Base-by-base conservation (phyloP, 2,888 invertebrate genomes). In the Tenthredo livida region DNA sequence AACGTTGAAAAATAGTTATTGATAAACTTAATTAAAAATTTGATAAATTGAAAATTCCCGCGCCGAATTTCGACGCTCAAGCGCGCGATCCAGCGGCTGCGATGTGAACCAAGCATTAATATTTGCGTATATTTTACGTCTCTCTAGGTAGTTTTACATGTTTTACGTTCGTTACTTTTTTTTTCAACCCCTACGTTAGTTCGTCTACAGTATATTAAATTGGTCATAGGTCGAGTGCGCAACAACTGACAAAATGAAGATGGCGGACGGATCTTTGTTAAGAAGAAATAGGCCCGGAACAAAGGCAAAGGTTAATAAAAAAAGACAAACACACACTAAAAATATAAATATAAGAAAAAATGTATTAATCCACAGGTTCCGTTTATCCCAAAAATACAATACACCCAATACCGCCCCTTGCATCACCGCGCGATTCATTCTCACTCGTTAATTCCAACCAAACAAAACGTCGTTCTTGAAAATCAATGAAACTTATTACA, bases 241-340 rank as follows among this genome's bases (percentile, higher is more conserved):
- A 87, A 87, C 87, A 88, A 88, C 88, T 85, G 88, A 86, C 89
- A 95, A 94, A 94, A 96, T 96, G 96, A 96, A 96, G 95, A 97
- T 97, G 97, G 97, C 97, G 92, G 97, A 97, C 94, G 96, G 96
- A 90, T 95, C 96, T 90, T 96, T 97, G 94, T 94, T 97, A 91
- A 95, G 98, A 94, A 96, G 98, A 94, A 98, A 98, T 95, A 96
- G 97, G 91, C 98, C 98, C 89, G 98, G 98, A 91, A 98, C 98
- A 67, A 98, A 97, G 94, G 96, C 97, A 90, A 97, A 97, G 95
- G 98, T 98, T 94, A 91, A 90, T 90, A 89, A 86, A 25, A 89
- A 86, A 25, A 86, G 84, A 85, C n/a, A 33, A 33, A 33, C 33
- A 54, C 54, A 88, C 86, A 87, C n/a, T n/a, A n/a, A n/a, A n/a